Conservation (phyloP, 2,113 vertebrate species). For the Sceloporus undulatus region DNA sequence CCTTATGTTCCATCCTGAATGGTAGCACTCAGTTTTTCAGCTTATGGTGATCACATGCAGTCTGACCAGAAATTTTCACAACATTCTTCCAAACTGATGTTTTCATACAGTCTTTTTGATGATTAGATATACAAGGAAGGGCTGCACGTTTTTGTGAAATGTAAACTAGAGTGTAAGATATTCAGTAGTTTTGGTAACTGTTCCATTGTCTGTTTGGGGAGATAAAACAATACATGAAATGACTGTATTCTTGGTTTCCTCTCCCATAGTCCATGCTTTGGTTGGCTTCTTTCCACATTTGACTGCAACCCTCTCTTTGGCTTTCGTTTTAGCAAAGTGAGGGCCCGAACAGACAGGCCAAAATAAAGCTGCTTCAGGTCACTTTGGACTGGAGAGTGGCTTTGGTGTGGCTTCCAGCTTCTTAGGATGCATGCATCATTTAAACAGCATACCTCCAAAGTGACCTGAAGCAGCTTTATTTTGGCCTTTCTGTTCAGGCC, state of each 20-base stretch:
- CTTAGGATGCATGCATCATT: too few species aligned
- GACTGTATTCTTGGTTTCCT: background rate
- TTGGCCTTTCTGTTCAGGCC: too few species aligned
- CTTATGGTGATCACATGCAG: too few species aligned
- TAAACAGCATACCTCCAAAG: too few species aligned
- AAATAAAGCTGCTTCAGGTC: too few species aligned
- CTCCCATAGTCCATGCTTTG: background rate
- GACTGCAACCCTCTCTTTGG: background rate
- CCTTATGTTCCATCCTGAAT: background rate
- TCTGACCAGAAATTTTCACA: background rate
- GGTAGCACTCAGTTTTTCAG: background rate
- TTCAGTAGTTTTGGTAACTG: background rate
- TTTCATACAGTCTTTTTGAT: background rate
- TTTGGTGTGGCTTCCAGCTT: too few species aligned
- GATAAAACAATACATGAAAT: background rate
- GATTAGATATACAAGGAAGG: background rate
- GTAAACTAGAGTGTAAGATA: background rate
- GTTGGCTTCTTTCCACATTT: background rate
- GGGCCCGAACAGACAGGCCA: too few species aligned
- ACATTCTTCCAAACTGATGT: background rate
- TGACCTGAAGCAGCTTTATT: too few species aligned
- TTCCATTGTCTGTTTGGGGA: background rate
- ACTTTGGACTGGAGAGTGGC: too few species aligned
- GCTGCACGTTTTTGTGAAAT: background rate
- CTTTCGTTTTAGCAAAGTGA: too few species aligned